These are phyloP conservation scores for Protodeltote pygarga DNA, from an alignment of 2,888 invertebrate genomes.

Conservation along the genomic window DNA sequence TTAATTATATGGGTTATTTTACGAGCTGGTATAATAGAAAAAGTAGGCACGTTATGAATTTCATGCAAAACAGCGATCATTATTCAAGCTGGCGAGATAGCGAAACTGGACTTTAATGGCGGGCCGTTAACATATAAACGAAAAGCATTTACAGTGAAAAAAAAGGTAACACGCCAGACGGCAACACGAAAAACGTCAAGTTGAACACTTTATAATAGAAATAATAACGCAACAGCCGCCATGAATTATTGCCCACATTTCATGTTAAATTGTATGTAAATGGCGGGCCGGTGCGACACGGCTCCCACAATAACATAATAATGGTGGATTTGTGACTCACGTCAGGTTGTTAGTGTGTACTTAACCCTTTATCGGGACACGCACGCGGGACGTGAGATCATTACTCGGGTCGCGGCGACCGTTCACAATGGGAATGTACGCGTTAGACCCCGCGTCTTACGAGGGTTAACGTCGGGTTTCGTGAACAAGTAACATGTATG, in stretches of 20 bases:
- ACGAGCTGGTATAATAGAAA: conserved; percentile 47
- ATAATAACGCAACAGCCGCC: conserved; percentile 81
- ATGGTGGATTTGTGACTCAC: conserved; percentile 86
- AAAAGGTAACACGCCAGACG: conserved; percentile 72
- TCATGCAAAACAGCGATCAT: conserved; percentile 65
- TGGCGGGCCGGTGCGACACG: conserved; percentile 79
- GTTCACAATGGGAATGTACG: conserved; percentile 62
- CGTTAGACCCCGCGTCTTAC: conserved; percentile 49
- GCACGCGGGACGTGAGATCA: conserved; percentile 85
- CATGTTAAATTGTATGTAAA: conserved; percentile 87
- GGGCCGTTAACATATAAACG: conserved; percentile 69
- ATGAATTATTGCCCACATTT: conserved; percentile 85
- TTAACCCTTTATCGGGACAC: conserved; percentile 86
- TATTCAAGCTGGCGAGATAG: conserved; percentile 63
- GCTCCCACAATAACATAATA: conserved; percentile 87
- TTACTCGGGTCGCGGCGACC: conserved; percentile 76
- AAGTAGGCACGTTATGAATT: conserved; percentile 51
- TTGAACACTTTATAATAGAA: conserved; percentile 84
- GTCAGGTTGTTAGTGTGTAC: conserved; percentile 86
- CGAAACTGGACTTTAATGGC: conserved; percentile 64
- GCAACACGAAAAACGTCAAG: conserved; percentile 76
- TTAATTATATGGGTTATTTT: conserved; percentile 58
- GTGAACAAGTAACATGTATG: conserved; percentile 68
- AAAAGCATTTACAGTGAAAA: conserved; percentile 61
- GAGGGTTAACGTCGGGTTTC: conserved; percentile 56